Evolutionary conservation across 2,113 vertebrate genomes (phyloP).

Genomic region (Kobus ellipsiprymnus): DNA sequence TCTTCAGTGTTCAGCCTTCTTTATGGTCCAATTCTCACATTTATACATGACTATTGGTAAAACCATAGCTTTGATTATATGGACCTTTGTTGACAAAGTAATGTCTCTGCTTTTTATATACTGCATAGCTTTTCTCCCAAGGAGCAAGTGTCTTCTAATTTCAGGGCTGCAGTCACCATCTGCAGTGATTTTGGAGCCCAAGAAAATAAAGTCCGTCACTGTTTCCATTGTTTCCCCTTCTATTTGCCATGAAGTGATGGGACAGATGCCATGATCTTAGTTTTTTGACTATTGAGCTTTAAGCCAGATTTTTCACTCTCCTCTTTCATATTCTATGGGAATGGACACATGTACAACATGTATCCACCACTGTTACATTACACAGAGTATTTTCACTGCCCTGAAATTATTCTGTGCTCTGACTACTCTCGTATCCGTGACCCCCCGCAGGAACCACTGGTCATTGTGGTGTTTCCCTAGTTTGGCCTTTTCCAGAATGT

Average conservation of each 20-base stretch:
- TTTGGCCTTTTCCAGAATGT: background rate
- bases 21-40: background rate
- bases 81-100: background rate
- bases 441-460: background rate
- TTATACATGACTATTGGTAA: background rate
- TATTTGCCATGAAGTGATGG: background rate
- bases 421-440: rapidly evolving
- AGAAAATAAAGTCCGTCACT: background rate
- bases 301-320: background rate
- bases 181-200: background rate
- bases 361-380: too few species aligned
- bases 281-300: background rate
- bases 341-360: background rate
- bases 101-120: background rate
- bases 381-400: background rate
- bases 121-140: background rate
- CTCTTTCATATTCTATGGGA: background rate
- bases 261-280: background rate
- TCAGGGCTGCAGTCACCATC: background rate
- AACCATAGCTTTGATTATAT: background rate
- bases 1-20: background rate
- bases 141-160: background rate
- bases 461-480: background rate
- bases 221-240: background rate
- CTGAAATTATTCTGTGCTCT: background rate